Percentiles rank a stretch among this genome's conserved stretches.
Conservation (phyloP, 2,888 invertebrate species). For the Tachina fera region DNA sequence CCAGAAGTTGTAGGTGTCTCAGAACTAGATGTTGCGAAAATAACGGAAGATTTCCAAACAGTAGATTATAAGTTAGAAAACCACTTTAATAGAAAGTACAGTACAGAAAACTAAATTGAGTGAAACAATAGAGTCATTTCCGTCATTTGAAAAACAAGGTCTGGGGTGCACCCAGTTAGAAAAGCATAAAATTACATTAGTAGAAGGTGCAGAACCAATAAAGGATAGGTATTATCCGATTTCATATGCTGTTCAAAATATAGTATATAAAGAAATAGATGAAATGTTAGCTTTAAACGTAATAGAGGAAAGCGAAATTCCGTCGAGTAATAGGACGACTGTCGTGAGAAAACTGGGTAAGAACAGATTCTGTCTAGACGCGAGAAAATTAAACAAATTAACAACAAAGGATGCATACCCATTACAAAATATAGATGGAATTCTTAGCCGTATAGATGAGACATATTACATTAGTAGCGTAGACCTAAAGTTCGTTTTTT, state of each 20-base stretch:
- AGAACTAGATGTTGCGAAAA: not conserved
- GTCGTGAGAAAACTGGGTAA: conserved; percentile 73
- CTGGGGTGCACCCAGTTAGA: not conserved
- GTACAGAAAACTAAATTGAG: not conserved
- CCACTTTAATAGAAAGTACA: not conserved
- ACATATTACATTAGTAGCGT: conserved; percentile 50
- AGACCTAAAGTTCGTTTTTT: conserved; percentile 51
- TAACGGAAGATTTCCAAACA: not conserved
- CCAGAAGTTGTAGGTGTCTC: not conserved
- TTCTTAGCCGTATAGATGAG: conserved; percentile 19
- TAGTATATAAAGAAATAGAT: conserved; percentile 54
- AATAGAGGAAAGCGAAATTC: conserved; percentile 75
- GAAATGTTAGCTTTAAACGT: conserved; percentile 62
- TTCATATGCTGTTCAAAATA: conserved; percentile 74
- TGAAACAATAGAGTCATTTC: not conserved
- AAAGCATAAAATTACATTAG: not conserved
- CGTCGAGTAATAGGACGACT: conserved; percentile 75
- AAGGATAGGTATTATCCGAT: not conserved
- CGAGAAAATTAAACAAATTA: conserved; percentile 73
- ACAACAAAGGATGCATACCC: too few relatives aligned
- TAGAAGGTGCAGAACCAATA: not conserved
- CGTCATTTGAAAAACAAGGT: not conserved
- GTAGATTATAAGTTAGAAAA: not conserved
- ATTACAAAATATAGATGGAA: too few relatives aligned
- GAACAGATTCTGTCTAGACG: conserved; percentile 75